A percentile compares a stretch with the other conserved stretches of the same genome.
Evolutionary conservation across 2,888 invertebrate species (phyloP).

Genomic region (Euzophera pinguis): DNA sequence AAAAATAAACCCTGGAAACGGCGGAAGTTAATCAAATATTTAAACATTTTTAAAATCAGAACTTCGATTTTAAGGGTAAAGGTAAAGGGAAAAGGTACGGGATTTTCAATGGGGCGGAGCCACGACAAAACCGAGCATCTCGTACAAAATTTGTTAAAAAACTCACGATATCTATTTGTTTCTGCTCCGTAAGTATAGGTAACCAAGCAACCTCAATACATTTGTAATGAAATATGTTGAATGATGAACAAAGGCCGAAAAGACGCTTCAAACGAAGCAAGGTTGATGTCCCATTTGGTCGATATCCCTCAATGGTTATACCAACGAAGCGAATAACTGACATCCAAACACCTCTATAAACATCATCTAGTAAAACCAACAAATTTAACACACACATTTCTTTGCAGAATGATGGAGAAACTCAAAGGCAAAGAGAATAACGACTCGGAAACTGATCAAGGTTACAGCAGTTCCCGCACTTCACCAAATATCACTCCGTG

Average conservation of each 20-base stretch:
- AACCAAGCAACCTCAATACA: neutral
- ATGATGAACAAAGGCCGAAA: constrained; percentile 58
- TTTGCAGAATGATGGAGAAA: constrained; percentile 69
- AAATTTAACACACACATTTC: neutral
- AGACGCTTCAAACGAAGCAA: constrained; percentile 35
- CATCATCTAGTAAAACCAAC: neutral
- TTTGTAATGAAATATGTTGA: neutral
- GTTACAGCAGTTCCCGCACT: constrained; percentile 62
- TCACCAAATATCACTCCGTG: constrained; percentile 59
- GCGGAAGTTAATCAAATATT: too few species aligned
- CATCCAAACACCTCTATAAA: neutral
- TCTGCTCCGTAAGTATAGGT: too few species aligned
- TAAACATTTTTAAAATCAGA: too few species aligned
- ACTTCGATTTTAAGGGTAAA: too few species aligned
- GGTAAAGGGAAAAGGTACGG: too few species aligned
- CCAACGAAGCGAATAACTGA: constrained; percentile 63
- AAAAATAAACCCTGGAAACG: too few species aligned
- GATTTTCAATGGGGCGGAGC: too few species aligned
- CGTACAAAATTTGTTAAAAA: too few species aligned
- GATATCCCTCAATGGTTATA: constrained; percentile 57
- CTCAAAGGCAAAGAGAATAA: constrained; percentile 53
- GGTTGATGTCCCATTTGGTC: constrained; percentile 60
- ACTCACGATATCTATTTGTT: too few species aligned
- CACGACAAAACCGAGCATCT: too few species aligned
- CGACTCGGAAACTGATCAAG: constrained; percentile 59